Conservation (phyloP, 2,797 vertebrate genomes). For the Lateolabrax maculatus region DNA sequence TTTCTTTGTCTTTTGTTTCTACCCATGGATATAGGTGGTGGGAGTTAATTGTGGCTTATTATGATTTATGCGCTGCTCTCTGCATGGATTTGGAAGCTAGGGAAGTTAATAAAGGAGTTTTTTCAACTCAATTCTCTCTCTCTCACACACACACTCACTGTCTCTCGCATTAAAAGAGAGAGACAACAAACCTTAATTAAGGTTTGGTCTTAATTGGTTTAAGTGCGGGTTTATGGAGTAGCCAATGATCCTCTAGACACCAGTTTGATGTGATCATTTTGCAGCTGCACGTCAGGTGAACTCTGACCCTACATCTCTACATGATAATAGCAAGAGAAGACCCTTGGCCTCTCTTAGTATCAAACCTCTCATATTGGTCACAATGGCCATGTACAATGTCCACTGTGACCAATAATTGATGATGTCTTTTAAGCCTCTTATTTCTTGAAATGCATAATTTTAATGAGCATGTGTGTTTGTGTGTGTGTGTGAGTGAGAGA, state of each 20-base stretch:
- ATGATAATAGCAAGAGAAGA: constrained; percentile 68
- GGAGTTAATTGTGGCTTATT: constrained; percentile 59
- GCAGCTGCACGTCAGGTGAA: constrained; percentile 73
- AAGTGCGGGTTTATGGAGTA: constrained; percentile 72
- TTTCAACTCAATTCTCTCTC: constrained; percentile 15
- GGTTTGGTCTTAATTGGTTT: constrained; percentile 75
- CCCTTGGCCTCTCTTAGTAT: constrained; percentile 69
- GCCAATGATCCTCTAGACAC: constrained; percentile 73
- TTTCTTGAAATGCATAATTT: constrained; percentile 28
- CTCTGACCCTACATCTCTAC: constrained; percentile 70
- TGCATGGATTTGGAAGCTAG: constrained; percentile 52
- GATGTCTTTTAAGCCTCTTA: constrained; percentile 17
- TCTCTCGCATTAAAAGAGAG: constrained; percentile 59
- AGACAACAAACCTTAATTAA: constrained; percentile 65
- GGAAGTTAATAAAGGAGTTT: constrained; percentile 48
- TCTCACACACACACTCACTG: constrained; percentile 1
- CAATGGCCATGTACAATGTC: constrained; percentile 47
- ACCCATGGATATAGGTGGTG: constrained; percentile 15
- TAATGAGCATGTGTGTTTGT: constrained; percentile 5
- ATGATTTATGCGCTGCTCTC: constrained; percentile 61
- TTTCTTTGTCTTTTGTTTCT: constrained; percentile 21
- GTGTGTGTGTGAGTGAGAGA: neutral
- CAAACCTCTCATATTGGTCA: constrained; percentile 55
- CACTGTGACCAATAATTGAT: constrained; percentile 55
- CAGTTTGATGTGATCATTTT: constrained; percentile 77